Base-by-base conservation (phyloP, 2,888 invertebrate species). In the Papilio protenor region DNA sequence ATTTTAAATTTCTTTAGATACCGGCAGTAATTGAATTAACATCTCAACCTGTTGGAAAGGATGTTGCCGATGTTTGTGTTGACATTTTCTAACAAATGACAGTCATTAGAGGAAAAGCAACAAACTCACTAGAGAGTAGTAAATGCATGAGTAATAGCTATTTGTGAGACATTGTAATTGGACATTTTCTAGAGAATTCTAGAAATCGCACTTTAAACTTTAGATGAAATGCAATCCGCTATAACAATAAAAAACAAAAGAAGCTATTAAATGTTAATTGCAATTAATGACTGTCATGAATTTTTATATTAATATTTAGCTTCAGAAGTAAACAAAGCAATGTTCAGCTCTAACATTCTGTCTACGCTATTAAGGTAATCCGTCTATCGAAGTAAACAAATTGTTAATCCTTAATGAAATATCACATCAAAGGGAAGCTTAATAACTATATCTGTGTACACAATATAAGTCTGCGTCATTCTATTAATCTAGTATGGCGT, bases 401-500 rank as follows among this genome's bases (percentile, higher is more conserved):
- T 16, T 74, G 47, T 70, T 70, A 61, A 71, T 75, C 70, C 61
- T 33, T 52, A 71, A 27, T 75, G 71, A 78, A 71, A 75, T 73
- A 77, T 69, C 61, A 21, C 74, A 55, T 21, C 77, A 81, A 81
- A 78, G 75, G 75, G 23, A 21, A 80, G 79, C 81, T 82, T 82
- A 81, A 80, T 80, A 76, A 75, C 81, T 79, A 75, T 71, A 75
- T 71, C 80, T 79, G 78, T 80, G 80, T 81, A 55, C 69, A 71
- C 71, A 71, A 45, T 74, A 75, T 75, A 72, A 45, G 61, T 71
- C 71, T 40, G 5, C 61, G 74, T 74, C 74, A 45, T 78, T 80
- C 79, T 81, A 82, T 84, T 83, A 83, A 85, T 83, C 82, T 80
- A 84, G 79, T 81, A 82, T 80, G 83, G 85, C 84, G 87, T 86